Conservation (phyloP, 2,888 invertebrate genomes). For the Stratiomys singularior region DNA sequence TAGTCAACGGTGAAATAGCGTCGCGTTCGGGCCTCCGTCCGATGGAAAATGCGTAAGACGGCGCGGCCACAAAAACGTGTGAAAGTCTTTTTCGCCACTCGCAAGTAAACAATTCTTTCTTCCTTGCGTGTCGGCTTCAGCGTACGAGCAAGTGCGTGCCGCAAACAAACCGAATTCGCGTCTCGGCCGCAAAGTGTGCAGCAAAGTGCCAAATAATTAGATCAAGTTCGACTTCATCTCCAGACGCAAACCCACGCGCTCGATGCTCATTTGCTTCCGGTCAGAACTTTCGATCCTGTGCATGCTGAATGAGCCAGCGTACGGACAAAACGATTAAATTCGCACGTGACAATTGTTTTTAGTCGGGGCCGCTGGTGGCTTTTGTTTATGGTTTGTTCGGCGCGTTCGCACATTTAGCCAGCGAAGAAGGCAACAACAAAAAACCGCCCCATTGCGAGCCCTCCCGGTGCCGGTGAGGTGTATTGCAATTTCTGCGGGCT, state of each 20-base stretch:
- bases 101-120: slow-evolving; percentile 19
- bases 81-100: neutral
- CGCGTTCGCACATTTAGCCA: slow-evolving; percentile 8
- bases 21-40: slow-evolving; percentile 36
- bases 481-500: neutral
- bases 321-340: neutral
- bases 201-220: no score
- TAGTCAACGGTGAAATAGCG: slow-evolving; percentile 44
- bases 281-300: no score
- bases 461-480: neutral
- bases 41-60: slow-evolving; percentile 22
- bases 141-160: no score
- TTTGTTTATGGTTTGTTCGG: neutral
- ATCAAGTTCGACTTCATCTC: neutral
- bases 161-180: no score
- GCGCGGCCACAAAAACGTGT: slow-evolving; percentile 28
- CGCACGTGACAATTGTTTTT: slow-evolving; percentile 28
- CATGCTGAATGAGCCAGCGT: no score
- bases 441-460: neutral
- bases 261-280: neutral
- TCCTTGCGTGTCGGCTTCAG: neutral
- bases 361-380: neutral
- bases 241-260: neutral
- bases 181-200: no score
- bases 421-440: no score